Conservation (phyloP, 2,888 invertebrate genomes). For the Drosophila histrio region DNA sequence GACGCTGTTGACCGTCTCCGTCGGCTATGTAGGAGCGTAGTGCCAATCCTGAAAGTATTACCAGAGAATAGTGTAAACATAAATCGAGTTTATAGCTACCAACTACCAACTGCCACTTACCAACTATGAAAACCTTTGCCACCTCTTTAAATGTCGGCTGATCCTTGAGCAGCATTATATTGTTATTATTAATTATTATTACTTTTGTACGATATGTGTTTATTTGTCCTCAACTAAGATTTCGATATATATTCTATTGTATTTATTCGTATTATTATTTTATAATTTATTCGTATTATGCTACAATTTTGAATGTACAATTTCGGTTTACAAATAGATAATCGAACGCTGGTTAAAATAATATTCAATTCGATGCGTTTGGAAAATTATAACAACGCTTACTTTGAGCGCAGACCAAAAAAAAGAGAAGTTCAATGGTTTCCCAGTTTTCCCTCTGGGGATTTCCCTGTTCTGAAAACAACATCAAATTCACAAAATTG, state of each 20-base stretch:
- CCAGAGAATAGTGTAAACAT: neutral
- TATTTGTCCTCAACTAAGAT: neutral
- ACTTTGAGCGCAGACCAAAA: neutral
- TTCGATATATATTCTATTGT: neutral
- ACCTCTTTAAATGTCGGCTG: slow-evolving; percentile 46
- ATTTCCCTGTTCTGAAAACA: neutral
- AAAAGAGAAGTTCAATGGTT: neutral
- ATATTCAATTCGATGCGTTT: slow-evolving; percentile 5
- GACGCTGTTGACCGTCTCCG: slow-evolving; percentile 21
- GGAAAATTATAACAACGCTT: neutral
- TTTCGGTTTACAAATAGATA: slow-evolving; percentile 25
- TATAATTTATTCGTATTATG: neutral
- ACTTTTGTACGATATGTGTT: neutral
- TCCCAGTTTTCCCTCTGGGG: too few species aligned
- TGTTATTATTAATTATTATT: neutral
- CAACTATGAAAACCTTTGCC: slow-evolving; percentile 48
- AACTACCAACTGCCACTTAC: slow-evolving; percentile 12
- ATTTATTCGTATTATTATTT: neutral
- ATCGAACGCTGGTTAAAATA: slow-evolving; percentile 8
- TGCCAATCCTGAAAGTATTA: slow-evolving; percentile 30
- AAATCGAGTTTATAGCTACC: neutral
- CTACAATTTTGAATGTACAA: slow-evolving; percentile 42
- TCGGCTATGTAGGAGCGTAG: slow-evolving; percentile 49
- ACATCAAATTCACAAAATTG: slow-evolving; percentile 32
- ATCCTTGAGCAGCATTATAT: slow-evolving; percentile 41